phyloP scores from a whole-genome alignment of 1,140 invertebrate species.

The Hormaphis cornu region DNA sequence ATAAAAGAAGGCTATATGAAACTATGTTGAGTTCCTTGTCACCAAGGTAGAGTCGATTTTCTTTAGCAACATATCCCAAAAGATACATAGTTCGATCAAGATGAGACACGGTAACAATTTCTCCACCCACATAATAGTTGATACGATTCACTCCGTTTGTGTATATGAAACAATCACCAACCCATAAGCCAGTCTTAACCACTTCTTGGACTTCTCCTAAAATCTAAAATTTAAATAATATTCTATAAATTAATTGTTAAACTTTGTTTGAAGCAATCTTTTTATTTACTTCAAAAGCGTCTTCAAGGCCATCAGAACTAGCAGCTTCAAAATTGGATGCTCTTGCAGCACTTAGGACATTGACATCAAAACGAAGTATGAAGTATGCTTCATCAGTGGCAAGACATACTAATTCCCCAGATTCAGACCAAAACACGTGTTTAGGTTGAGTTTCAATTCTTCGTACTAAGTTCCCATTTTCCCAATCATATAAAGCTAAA shows the following conservation, averaged over 20 bases:
- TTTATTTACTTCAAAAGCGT: slow-evolving; percentile 80
- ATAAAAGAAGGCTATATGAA: slow-evolving; percentile 68
- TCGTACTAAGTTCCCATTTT: slow-evolving; percentile 79
- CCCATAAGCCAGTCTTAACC: slow-evolving; percentile 95
- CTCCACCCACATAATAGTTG: slow-evolving; percentile 98
- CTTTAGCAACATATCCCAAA: slow-evolving; percentile 92
- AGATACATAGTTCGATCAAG: slow-evolving; percentile 82
- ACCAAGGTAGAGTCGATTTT: slow-evolving; percentile 91
- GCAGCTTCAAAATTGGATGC: slow-evolving; percentile 34
- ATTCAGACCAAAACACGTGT: slow-evolving; percentile 94
- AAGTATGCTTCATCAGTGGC: slow-evolving; percentile 95
- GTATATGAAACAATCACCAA: slow-evolving; percentile 99
- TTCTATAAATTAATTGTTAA: neutral
- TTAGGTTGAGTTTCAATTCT: slow-evolving; percentile 93
- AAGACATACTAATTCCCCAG: slow-evolving; percentile 84
- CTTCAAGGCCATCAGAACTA: slow-evolving; percentile 93
- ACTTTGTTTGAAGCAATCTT: neutral
- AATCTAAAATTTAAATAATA: slow-evolving; percentile 49
- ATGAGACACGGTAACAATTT: slow-evolving; percentile 96
- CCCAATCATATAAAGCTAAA: slow-evolving; percentile 96
- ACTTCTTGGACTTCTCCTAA: slow-evolving; percentile 80
- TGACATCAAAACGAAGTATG: slow-evolving; percentile 79
- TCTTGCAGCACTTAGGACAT: slow-evolving; percentile 58
- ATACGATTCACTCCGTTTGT: slow-evolving; percentile 95
- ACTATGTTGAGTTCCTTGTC: slow-evolving; percentile 97